Percentiles rank a stretch among this genome's conserved stretches.
Conservation (phyloP, 1,140 invertebrate species). For the Colletes latitarsis region DNA sequence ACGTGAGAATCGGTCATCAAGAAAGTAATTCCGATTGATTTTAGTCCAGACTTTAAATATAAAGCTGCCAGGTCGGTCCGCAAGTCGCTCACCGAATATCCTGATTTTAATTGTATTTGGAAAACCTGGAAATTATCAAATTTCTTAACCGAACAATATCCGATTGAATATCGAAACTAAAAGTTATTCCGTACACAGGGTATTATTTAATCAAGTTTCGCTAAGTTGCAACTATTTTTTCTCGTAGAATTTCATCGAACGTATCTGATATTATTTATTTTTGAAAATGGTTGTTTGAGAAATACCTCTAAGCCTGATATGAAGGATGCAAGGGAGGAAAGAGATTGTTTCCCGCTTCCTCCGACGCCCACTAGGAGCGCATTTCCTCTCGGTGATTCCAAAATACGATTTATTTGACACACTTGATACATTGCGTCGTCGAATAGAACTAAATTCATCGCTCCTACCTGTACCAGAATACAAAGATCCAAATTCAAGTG, state of each 20-base stretch:
- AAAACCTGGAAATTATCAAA: slow-evolving; percentile 68
- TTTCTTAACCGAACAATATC: neutral
- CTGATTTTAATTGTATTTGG: slow-evolving; percentile 94
- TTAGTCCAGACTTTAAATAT: slow-evolving; percentile 94
- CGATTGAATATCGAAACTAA: no score
- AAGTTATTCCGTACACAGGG: no score
- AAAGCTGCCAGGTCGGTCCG: slow-evolving; percentile 91
- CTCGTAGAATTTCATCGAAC: no score
- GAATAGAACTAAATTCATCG: slow-evolving; percentile 97
- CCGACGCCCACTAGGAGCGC: slow-evolving; percentile 96
- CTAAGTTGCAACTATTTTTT: no score
- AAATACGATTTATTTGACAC: slow-evolving; percentile 95
- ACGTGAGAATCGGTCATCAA: slow-evolving; percentile 97
- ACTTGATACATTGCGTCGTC: slow-evolving; percentile 97
- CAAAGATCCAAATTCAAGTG: neutral
- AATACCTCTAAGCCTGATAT: slow-evolving; percentile 92
- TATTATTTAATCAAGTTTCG: no score
- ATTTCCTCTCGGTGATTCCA: slow-evolving; percentile 95
- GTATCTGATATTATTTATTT: no score
- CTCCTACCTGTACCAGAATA: slow-evolving; percentile 85
- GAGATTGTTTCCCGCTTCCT: slow-evolving; percentile 96
- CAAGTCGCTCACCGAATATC: slow-evolving; percentile 92
- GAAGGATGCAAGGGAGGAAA: slow-evolving; percentile 92
- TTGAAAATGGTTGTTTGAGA: slow-evolving; percentile 69
- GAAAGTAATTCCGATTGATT: slow-evolving; percentile 93